These are phyloP conservation scores for Phyllopteryx taeniolatus DNA, from an alignment of 2,113 vertebrate genomes.

Conservation along the genomic window DNA sequence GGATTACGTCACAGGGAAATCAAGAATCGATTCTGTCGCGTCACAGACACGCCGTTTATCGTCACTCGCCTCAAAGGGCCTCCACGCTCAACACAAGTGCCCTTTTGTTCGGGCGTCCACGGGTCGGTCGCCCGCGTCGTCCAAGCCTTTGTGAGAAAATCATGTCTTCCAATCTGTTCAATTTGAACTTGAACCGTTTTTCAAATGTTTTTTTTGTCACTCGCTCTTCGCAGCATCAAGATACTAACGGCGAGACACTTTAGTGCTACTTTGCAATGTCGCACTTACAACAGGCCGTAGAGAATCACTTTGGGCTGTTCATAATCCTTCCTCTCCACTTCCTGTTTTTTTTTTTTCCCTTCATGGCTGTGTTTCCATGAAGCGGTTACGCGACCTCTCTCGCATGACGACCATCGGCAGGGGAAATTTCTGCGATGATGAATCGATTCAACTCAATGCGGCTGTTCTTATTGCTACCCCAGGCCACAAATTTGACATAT, in stretches of 20 bases:
- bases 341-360: constrained; percentile 3
- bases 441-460: not conserved
- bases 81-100: not conserved
- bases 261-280: constrained; percentile 29
- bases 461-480: not conserved
- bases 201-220: not conserved
- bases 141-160: not conserved
- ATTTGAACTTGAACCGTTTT: not conserved
- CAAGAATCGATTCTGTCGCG: not conserved
- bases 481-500: not conserved
- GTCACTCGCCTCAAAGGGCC: not conserved
- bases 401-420: not conserved
- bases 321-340: constrained; percentile 26
- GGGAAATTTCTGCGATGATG: not conserved
- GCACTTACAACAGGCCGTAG: constrained; percentile 27
- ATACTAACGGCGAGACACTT: not conserved
- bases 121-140: not conserved
- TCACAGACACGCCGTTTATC: not conserved
- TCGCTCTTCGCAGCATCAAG: not conserved
- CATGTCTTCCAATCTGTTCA: no score
- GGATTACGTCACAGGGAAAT: not conserved
- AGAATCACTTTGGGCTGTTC: constrained; percentile 22
- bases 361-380: not conserved
- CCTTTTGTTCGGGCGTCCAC: not conserved
- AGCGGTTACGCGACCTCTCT: not conserved